Conservation (phyloP, 2,113 vertebrate species). For the Ceuthmochares aereus region DNA sequence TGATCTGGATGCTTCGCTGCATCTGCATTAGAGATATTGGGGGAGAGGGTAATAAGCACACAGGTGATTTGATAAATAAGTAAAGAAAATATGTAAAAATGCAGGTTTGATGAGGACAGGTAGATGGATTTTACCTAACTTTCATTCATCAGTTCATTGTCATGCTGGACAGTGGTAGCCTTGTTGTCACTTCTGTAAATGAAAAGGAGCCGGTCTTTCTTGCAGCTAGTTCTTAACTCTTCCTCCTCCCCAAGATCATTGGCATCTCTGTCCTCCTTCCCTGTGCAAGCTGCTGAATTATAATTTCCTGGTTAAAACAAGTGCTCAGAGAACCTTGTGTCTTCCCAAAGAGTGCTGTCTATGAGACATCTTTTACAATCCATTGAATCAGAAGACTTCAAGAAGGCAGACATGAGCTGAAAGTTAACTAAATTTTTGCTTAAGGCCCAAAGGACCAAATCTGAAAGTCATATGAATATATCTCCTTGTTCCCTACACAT, state of each 20-base stretch:
- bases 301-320: slow-evolving; percentile 28
- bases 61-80: not conserved
- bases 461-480: slow-evolving; percentile 7
- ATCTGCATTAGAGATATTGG: not conserved
- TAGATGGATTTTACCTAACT: not conserved
- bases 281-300: not conserved
- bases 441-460: not conserved
- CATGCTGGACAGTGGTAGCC: not conserved
- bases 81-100: not conserved
- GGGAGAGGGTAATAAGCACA: not conserved
- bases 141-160: not conserved
- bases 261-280: not conserved
- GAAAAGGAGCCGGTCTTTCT: not conserved
- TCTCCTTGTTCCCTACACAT: not conserved
- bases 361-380: not conserved
- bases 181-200: not conserved
- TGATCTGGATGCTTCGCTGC: not conserved
- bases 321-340: not conserved
- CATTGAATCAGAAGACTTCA: not conserved
- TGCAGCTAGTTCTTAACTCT: not conserved
- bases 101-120: not conserved
- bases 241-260: not conserved
- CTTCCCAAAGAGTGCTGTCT: not conserved
- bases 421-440: slow-evolving; percentile 11
- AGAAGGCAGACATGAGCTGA: not conserved